Conservation (phyloP, 1,140 invertebrate genomes). For the Brachionus paranguensis region DNA sequence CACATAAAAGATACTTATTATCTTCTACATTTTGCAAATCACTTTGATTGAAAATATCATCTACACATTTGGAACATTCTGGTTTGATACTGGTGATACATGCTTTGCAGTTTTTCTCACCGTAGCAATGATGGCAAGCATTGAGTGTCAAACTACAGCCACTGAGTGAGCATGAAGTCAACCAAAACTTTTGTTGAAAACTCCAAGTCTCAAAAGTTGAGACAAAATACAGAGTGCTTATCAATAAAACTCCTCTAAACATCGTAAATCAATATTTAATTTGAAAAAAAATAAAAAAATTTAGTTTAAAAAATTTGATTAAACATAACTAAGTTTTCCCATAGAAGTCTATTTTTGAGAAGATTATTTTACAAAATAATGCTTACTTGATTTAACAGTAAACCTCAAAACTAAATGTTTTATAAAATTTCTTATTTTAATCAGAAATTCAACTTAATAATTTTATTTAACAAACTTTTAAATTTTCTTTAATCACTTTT, state of each 20-base stretch:
- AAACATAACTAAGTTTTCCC: too few species aligned
- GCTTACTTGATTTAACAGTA: too few species aligned
- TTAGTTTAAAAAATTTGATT: background rate
- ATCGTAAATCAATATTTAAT: background rate
- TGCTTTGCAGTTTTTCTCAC: background rate
- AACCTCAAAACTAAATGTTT: too few species aligned
- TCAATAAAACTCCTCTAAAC: background rate
- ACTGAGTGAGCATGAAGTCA: background rate
- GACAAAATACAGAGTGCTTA: background rate
- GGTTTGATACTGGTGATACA: background rate
- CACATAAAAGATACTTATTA: background rate
- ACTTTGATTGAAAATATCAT: background rate
- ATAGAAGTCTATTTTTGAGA: too few species aligned
- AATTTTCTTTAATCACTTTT: too few species aligned
- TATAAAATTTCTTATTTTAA: too few species aligned
- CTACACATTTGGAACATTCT: background rate
- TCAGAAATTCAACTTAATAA: too few species aligned
- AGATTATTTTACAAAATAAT: too few species aligned
- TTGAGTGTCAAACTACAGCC: background rate
- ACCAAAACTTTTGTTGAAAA: background rate
- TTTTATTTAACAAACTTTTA: too few species aligned
- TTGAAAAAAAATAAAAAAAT: background rate
- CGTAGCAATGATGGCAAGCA: background rate
- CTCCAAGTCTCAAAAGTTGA: background rate
- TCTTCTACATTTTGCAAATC: background rate